These are phyloP conservation scores for Turritopsis rubra DNA, from an alignment of 30 jellyfish, hydroid and myxozoan genomes.

Conservation along the genomic window DNA sequence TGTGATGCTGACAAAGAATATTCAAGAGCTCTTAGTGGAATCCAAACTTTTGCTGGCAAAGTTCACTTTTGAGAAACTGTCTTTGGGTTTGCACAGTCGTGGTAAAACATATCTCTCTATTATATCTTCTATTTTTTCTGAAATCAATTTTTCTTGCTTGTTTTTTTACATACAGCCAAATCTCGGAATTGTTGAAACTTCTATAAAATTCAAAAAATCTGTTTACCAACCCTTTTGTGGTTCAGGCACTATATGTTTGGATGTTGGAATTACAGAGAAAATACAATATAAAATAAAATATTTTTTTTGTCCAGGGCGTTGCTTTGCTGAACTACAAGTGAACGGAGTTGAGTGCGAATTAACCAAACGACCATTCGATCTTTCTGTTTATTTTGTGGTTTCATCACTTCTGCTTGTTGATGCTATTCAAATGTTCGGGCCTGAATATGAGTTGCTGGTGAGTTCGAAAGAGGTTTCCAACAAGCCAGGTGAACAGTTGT, in stretches of 20 bases:
- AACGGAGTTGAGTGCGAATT: constrained; percentile 86
- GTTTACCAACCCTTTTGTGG: too few relatives aligned
- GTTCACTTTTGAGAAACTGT: constrained; percentile 67
- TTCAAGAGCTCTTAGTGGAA: constrained; percentile 74
- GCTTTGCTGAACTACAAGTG: constrained; percentile 80
- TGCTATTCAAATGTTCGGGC: constrained; percentile 91
- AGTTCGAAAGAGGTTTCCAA: constrained; percentile 41
- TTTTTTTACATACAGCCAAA: background rate
- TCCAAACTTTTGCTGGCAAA: constrained; percentile 77
- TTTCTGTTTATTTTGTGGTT: constrained; percentile 64
- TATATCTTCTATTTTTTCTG: too few relatives aligned
- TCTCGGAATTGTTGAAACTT: too few relatives aligned
- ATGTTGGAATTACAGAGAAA: background rate
- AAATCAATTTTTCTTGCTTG: too few relatives aligned
- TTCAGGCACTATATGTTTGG: too few relatives aligned
- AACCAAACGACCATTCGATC: constrained; percentile 80
- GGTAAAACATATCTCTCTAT: too few relatives aligned
- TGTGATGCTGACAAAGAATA: constrained; percentile 8
- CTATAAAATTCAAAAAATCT: too few relatives aligned
- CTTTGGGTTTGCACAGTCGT: constrained; percentile 86
- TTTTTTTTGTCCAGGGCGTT: constrained; percentile 56
- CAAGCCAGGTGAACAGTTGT: background rate
- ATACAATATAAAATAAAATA: background rate
- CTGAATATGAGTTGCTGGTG: constrained; percentile 77
- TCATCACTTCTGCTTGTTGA: constrained; percentile 81